phyloP scores from a whole-genome alignment of 1,140 invertebrate species.

The Neotoxoptera formosana region DNA sequence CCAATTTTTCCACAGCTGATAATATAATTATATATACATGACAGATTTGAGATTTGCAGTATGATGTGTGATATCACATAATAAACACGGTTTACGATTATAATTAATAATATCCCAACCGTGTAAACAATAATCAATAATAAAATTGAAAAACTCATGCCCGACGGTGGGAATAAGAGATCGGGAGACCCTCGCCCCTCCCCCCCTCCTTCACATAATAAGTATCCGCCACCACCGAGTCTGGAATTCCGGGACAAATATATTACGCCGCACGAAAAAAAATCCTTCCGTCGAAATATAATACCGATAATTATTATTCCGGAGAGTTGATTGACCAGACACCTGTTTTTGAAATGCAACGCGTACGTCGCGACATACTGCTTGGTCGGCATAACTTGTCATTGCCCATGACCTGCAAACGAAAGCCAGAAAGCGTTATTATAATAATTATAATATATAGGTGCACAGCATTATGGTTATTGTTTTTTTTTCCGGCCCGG shows the following conservation, averaged over 20 bases:
- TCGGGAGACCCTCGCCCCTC: too few relatives aligned
- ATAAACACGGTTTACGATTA: neutral
- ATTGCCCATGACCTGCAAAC: neutral
- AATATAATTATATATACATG: neutral
- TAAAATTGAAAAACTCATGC: neutral
- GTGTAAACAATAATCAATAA: too few relatives aligned
- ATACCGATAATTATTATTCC: neutral
- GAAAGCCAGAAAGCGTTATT: neutral
- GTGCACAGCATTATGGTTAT: neutral
- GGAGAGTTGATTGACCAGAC: slow-evolving; percentile 1
- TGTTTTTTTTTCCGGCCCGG: neutral
- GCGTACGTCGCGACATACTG: neutral
- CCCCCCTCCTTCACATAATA: neutral
- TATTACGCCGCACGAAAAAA: neutral
- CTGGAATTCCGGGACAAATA: neutral
- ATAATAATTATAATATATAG: neutral
- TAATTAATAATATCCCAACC: neutral
- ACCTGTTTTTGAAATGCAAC: neutral
- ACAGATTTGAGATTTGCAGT: too few relatives aligned
- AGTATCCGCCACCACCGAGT: neutral
- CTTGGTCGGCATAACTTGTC: neutral
- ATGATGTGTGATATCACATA: neutral
- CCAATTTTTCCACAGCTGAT: neutral
- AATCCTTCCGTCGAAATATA: neutral
- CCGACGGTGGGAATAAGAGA: too few relatives aligned